A percentile compares a stretch with the other conserved stretches of the same genome.
These are phyloP conservation scores for Drosophila nikananu DNA, from an alignment of 1,140 invertebrate species.

Conservation along the genomic window DNA sequence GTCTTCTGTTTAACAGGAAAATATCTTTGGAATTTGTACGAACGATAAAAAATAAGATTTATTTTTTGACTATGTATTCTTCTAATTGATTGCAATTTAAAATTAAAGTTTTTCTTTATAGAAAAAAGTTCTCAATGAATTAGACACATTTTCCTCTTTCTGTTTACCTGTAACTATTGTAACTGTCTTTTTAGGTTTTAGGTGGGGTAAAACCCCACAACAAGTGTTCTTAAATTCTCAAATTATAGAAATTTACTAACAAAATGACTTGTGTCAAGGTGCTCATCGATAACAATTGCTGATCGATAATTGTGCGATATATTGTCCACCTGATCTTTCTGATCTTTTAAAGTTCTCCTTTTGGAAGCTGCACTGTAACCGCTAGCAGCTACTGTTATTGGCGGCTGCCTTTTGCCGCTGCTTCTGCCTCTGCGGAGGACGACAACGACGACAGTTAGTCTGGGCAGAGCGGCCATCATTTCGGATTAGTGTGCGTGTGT, in stretches of 20 bases:
- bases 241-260: background rate
- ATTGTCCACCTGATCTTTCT: accelerated
- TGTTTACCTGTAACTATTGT: background rate
- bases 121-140: background rate
- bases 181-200: background rate
- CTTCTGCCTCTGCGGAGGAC: constrained; percentile 25
- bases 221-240: background rate
- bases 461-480: constrained; percentile 75
- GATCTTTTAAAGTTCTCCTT: background rate
- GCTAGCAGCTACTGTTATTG: constrained; percentile 6
- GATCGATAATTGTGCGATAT: background rate
- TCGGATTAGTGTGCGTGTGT: constrained; percentile 66
- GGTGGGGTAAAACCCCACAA: background rate
- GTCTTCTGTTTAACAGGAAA: background rate
- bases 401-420: background rate
- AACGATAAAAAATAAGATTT: background rate
- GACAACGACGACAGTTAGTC: constrained; percentile 77
- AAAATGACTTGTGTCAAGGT: background rate
- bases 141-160: background rate
- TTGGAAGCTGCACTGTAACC: background rate
- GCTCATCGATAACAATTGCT: background rate
- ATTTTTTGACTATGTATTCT: no score
- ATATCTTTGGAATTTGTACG: background rate
- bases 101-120: background rate
- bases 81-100: no score